Evolutionary conservation across 2,888 invertebrate species (phyloP).

Genomic region (Andrena chrysosceles): DNA sequence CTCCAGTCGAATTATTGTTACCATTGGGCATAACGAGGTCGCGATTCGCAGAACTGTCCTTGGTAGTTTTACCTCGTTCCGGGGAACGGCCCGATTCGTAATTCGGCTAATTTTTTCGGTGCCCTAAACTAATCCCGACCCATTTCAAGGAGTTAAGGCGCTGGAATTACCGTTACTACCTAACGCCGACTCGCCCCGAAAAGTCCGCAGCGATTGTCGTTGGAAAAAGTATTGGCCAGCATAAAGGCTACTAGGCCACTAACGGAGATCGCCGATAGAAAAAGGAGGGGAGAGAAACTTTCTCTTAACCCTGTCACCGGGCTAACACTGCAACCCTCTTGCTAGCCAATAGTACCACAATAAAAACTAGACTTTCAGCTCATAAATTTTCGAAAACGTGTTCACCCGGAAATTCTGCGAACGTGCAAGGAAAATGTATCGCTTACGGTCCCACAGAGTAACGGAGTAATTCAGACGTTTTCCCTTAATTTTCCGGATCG

Average conservation of each 20-base stretch:
- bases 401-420: slow-evolving; percentile 42
- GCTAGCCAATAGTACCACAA: slow-evolving; percentile 58
- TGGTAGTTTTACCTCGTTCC: not conserved
- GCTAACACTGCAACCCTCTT: slow-evolving; percentile 54
- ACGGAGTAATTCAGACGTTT: not conserved
- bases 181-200: not conserved
- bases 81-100: not conserved
- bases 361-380: slow-evolving; percentile 65
- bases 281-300: slow-evolving; percentile 22
- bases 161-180: not conserved
- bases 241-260: not conserved
- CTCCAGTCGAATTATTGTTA: slow-evolving; percentile 29
- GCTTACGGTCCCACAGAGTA: slow-evolving; percentile 6
- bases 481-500: not conserved
- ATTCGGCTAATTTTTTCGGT: not conserved
- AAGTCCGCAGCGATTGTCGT: not conserved
- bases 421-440: slow-evolving; percentile 39
- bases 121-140: not conserved
- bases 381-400: slow-evolving; percentile 68
- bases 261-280: not conserved
- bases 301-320: slow-evolving; percentile 64
- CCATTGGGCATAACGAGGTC: slow-evolving; percentile 15
- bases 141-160: not conserved
- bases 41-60: too few relatives aligned
- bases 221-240: too few relatives aligned